Conservation (phyloP, 2,113 vertebrate genomes). For the Pseudonaja textilis region DNA sequence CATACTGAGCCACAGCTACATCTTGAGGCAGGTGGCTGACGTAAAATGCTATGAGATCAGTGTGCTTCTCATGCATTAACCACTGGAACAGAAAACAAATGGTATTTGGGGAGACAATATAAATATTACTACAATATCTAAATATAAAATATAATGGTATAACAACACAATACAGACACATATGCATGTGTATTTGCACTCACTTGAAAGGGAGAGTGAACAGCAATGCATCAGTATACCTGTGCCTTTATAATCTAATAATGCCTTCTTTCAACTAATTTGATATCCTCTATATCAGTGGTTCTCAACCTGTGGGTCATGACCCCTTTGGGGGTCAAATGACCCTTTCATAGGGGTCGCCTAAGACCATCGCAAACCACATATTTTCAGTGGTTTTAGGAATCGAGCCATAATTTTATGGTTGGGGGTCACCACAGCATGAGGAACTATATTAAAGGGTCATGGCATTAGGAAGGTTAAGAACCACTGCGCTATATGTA, state of each 20-base stretch:
- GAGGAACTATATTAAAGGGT: no score
- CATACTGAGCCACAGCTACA: conserved; percentile 83
- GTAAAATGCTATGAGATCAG: conserved; percentile 88
- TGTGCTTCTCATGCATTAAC: conserved; percentile 84
- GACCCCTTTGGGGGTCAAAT: no score
- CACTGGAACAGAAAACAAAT: conserved; percentile 62
- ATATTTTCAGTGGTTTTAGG: no score
- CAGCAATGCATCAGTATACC: neutral
- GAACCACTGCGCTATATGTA: no score
- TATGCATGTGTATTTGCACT: neutral
- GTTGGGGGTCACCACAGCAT: no score
- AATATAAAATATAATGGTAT: neutral
- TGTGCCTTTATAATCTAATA: neutral
- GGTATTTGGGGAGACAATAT: neutral
- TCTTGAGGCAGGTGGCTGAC: conserved; percentile 87
- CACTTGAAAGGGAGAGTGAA: neutral
- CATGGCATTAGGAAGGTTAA: no score
- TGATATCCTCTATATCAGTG: neutral
- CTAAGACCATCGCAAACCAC: no score
- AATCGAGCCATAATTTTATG: no score
- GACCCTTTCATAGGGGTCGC: no score
- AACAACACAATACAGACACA: neutral
- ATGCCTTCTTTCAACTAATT: neutral
- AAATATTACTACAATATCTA: neutral
- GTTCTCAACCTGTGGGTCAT: no score